phyloP scores from a whole-genome alignment of 2,888 invertebrate species.

The Dicroscelio sp. region DNA sequence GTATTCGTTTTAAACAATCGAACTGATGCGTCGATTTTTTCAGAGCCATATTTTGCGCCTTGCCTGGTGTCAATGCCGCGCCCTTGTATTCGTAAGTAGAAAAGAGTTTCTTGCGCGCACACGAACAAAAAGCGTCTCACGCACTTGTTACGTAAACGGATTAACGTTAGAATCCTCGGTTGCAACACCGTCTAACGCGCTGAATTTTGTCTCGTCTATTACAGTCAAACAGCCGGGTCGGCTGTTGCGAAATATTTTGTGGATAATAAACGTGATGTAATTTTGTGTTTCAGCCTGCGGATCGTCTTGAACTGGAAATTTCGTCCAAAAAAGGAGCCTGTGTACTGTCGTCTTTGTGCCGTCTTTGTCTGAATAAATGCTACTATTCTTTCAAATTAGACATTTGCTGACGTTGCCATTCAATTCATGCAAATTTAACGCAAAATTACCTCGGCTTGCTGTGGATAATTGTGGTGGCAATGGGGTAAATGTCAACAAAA shows the following conservation, averaged over 20 bases:
- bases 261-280: slow-evolving; percentile 61
- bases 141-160: slow-evolving; percentile 60
- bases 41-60: slow-evolving; percentile 79
- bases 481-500: neutral
- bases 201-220: slow-evolving; percentile 60
- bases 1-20: too few species aligned
- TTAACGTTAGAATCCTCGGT: slow-evolving; percentile 60
- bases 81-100: slow-evolving; percentile 85
- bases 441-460: too few species aligned
- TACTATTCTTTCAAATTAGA: too few species aligned
- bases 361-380: slow-evolving; percentile 45
- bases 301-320: slow-evolving; percentile 57
- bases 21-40: neutral
- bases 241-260: slow-evolving; percentile 60
- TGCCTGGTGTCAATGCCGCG: slow-evolving; percentile 81
- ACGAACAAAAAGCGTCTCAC: slow-evolving; percentile 53
- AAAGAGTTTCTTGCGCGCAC: slow-evolving; percentile 50
- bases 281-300: slow-evolving; percentile 65
- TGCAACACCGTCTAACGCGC: slow-evolving; percentile 38
- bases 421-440: neutral
- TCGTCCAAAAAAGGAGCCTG: slow-evolving; percentile 42
- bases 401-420: too few species aligned
- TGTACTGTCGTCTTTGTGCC: slow-evolving; percentile 44
- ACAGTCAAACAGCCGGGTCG: slow-evolving; percentile 24
- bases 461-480: too few species aligned